phyloP scores from a whole-genome alignment of 1,140 invertebrate species.

The Bombus pyrosoma region DNA sequence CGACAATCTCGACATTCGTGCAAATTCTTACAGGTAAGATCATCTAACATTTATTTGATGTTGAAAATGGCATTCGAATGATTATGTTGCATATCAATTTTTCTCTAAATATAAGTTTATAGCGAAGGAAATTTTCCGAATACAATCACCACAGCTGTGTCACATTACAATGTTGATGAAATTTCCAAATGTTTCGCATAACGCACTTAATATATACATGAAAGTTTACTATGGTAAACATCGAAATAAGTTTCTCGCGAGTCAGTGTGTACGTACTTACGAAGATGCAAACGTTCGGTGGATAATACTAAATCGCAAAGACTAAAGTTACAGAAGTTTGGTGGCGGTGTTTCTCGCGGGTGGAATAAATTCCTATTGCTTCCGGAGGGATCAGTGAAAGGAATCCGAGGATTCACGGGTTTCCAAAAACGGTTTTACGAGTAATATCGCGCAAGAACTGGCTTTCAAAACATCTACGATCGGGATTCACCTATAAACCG shows the following conservation, averaged over 20 bases:
- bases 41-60: too few species aligned
- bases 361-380: neutral
- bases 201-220: too few species aligned
- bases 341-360: neutral
- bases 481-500: conserved; percentile 4
- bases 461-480: neutral
- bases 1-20: too few species aligned
- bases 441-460: neutral
- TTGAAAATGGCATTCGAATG: too few species aligned
- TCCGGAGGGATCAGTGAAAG: neutral
- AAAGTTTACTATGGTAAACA: too few species aligned
- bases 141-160: neutral
- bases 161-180: neutral
- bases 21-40: too few species aligned
- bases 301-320: neutral
- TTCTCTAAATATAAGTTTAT: too few species aligned
- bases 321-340: neutral
- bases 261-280: neutral
- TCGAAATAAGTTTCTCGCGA: too few species aligned
- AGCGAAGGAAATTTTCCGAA: too few species aligned
- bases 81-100: too few species aligned
- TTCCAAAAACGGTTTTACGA: conserved; percentile 2
- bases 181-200: neutral
- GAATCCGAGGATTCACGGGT: neutral
- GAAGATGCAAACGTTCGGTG: neutral